A percentile compares a stretch with the other conserved stretches of the same genome.
Evolutionary conservation across 2,888 invertebrate species (phyloP).

Genomic region (Caenorhabditis sinica): DNA sequence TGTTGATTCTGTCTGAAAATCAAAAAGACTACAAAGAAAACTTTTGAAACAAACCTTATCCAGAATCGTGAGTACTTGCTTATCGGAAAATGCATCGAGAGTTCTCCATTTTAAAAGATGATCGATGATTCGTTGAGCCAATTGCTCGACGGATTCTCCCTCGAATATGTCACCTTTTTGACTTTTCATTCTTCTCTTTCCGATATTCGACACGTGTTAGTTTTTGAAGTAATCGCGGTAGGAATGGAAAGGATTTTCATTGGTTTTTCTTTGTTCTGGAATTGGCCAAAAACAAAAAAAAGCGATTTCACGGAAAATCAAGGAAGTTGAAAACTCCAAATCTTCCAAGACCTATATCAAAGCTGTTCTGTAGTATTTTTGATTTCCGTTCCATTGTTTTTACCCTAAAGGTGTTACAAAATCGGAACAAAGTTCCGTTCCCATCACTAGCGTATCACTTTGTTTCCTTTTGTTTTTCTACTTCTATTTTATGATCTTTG

Average conservation of each 20-base stretch:
- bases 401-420: constrained; percentile 12
- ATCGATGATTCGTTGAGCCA: constrained; percentile 65
- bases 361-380: no score
- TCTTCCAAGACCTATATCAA: no score
- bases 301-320: no score
- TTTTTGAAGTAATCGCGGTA: not conserved
- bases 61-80: constrained; percentile 59
- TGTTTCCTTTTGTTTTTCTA: not conserved
- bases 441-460: not conserved
- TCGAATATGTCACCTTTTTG: constrained; percentile 4
- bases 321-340: no score
- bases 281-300: no score
- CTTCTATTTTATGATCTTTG: constrained; percentile 9
- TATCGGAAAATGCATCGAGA: constrained; percentile 64
- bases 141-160: constrained; percentile 46
- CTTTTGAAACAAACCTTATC: constrained; percentile 25
- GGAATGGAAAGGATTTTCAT: not conserved
- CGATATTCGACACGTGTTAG: constrained; percentile 7
- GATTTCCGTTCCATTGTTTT: not conserved
- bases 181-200: not conserved
- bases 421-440: constrained; percentile 7
- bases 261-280: no score
- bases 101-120: constrained; percentile 51
- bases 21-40: not conserved
- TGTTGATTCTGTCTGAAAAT: constrained; percentile 52